phyloP scores from a whole-genome alignment of 2,797 vertebrate genomes.

The Dendrocincla fuliginosa region DNA sequence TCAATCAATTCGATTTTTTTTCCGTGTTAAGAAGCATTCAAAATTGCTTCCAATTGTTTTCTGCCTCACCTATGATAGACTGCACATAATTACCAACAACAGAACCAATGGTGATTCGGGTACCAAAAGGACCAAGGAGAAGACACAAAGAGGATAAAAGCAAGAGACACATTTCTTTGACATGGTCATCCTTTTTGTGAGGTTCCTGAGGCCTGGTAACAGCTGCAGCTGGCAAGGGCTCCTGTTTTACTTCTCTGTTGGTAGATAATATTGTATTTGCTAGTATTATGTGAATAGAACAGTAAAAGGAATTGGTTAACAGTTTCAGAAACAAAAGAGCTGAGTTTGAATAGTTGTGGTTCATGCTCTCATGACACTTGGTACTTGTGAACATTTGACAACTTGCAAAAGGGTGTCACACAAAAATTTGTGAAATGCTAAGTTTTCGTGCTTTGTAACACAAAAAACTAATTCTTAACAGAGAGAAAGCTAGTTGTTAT shows the following conservation, averaged over 20 bases:
- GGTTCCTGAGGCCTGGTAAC: neutral
- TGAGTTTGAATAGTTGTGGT: neutral
- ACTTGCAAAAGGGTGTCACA: neutral
- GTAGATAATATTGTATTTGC: neutral
- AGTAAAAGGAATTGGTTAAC: neutral
- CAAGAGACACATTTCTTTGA: neutral
- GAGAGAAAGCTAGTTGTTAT: conserved; percentile 10
- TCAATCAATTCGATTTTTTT: neutral
- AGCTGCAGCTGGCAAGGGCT: neutral
- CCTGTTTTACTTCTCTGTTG: neutral
- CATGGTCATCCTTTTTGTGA: neutral
- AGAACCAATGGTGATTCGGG: neutral
- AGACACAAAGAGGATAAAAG: neutral
- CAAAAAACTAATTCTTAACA: neutral
- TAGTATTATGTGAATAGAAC: neutral
- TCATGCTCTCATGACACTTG: neutral
- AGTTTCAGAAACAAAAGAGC: neutral
- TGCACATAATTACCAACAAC: neutral
- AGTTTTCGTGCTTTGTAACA: neutral
- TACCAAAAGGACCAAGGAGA: neutral
- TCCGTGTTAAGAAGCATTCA: neutral
- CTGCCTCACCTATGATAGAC: neutral
- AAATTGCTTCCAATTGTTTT: neutral
- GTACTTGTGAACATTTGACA: neutral
- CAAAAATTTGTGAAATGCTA: conserved; percentile 24